Evolutionary conservation across 2,113 vertebrate species (phyloP), one percentile per base, ranked within the genome.

Genomic region (Atlantisia rogersi): DNA sequence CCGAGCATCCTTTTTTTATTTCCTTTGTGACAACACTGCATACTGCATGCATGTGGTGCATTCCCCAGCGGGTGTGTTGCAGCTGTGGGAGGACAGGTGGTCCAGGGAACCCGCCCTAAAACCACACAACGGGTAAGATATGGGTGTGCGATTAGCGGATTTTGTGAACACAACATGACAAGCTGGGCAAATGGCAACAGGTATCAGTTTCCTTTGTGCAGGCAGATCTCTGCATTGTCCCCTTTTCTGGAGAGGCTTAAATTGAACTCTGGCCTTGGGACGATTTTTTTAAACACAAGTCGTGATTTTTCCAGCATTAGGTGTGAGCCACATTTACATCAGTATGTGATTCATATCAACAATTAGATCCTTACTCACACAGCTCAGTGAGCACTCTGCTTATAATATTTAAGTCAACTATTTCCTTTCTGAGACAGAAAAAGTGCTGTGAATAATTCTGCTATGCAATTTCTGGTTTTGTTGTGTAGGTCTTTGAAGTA

Each of bases 361-460:
- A 92, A 88, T 90, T 82, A 68, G 58, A 89, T 76, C 37, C 77
- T 92, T 91, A 81, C 48, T 84, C 88, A 83, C 15, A 28, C 24
- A 81, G 40, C 42, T 75, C 83, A n/a, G 14, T 75, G 44, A 79
- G n/a, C 2, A 0, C 25, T 76, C 65, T 89, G 62, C 74, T 79
- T 94, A 44, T 65, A 86, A 73, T 71, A 78, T 90, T 81, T 78
- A 93, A 91, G n/a, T 69, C 65, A 91, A 82, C n/a, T 67, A 2
- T 83, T 94, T 96, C 48, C 44, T 64, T 71, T 91, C 31, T 69
- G 58, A 79, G 60, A 62, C 37, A 90, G 48, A 76, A 90, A 70
- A 77, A 75, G 11, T 69, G 62, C n/a, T 29, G 82, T 84, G 73
- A 84, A 94, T 55, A 90, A 71, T 52, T 73, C 40, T 78, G 62